Evolutionary conservation across 2,888 invertebrate species (phyloP).

Genomic region (Andrena dorsata): DNA sequence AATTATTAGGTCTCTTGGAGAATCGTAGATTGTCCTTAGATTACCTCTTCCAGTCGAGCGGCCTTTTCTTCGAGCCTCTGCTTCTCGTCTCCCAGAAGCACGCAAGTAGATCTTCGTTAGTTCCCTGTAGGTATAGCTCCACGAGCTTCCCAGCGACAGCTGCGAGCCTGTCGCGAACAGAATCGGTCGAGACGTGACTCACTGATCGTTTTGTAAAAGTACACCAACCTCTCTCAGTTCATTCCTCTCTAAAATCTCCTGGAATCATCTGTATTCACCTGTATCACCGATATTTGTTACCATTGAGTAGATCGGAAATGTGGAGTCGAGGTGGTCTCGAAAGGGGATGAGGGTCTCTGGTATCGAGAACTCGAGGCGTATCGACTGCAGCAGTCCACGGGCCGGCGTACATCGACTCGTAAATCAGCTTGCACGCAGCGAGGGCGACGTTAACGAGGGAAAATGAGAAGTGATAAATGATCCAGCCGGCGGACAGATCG

Average conservation of each 20-base stretch:
- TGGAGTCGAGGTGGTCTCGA: too few species aligned
- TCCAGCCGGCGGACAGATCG: slow-evolving; percentile 54
- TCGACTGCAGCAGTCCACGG: slow-evolving; percentile 32
- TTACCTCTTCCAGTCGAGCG: slow-evolving; percentile 47
- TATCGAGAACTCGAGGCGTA: slow-evolving; percentile 35
- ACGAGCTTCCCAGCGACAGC: background rate
- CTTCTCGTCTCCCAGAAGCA: background rate
- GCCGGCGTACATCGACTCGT: slow-evolving; percentile 51
- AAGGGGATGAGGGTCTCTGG: background rate
- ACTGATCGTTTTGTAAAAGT: background rate
- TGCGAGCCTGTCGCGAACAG: background rate
- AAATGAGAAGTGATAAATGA: slow-evolving; percentile 71
- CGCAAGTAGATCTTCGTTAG: slow-evolving; percentile 18
- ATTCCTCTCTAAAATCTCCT: background rate
- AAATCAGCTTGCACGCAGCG: slow-evolving; percentile 55
- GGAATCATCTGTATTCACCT: too few species aligned
- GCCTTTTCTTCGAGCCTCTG: slow-evolving; percentile 32
- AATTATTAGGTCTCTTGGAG: slow-evolving; percentile 41
- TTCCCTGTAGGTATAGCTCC: background rate
- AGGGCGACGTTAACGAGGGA: slow-evolving; percentile 65
- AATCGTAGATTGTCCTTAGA: slow-evolving; percentile 51
- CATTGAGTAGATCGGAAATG: too few species aligned
- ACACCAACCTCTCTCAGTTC: background rate
- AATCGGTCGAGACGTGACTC: slow-evolving; percentile 25
- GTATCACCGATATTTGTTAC: too few species aligned